Evolutionary conservation across 2,113 vertebrate genomes (phyloP).

Genomic region (Dromaius novaehollandiae): DNA sequence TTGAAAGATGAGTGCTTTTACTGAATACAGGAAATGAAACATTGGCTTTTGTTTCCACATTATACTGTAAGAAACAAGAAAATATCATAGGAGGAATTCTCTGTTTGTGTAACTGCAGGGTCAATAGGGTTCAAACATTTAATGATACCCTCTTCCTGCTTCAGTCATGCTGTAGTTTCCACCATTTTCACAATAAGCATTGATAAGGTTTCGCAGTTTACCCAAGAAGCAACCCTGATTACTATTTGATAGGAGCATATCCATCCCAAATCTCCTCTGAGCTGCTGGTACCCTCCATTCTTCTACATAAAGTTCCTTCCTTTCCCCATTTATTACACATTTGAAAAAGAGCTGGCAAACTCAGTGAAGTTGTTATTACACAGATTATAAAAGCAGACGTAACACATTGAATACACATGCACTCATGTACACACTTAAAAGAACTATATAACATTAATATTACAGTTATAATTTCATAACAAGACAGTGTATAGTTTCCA

Average conservation of each 20-base stretch:
- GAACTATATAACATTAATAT: not conserved
- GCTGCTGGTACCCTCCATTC: not conserved
- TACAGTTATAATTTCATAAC: not conserved
- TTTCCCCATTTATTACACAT: not conserved
- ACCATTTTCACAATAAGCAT: not conserved
- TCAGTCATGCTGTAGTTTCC: not conserved
- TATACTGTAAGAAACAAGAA: not conserved
- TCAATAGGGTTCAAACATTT: not conserved
- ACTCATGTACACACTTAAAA: not conserved
- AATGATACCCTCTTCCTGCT: not conserved
- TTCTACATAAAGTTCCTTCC: not conserved
- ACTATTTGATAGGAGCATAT: not conserved
- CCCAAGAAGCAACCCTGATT: not conserved
- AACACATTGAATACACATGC: not conserved
- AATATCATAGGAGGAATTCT: not conserved
- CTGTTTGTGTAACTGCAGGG: not conserved
- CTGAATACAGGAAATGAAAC: not conserved
- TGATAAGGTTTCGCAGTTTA: not conserved
- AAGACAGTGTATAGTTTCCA: not conserved
- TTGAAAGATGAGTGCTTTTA: not conserved
- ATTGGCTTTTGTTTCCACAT: not conserved
- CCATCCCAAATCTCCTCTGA: not conserved
- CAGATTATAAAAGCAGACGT: not conserved
- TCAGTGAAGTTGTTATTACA: not conserved
- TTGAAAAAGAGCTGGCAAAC: not conserved